These are phyloP conservation scores for Artibeus jamaicensis DNA, from an alignment of 2,797 vertebrate species.

Conservation along the genomic window DNA sequence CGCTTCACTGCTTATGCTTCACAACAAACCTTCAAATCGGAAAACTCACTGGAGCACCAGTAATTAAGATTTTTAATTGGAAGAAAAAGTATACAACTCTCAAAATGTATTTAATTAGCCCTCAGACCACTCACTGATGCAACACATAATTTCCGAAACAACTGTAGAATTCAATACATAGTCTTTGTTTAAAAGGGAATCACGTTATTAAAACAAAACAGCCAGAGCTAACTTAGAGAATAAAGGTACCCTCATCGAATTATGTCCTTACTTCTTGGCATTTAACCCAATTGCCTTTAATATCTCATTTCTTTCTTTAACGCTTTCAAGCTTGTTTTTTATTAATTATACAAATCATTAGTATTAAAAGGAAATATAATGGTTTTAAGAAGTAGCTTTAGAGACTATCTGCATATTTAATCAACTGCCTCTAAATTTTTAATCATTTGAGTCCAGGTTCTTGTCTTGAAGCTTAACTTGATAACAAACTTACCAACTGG, in stretches of 20 bases:
- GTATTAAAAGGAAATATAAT: conserved; percentile 89
- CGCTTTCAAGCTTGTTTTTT: conserved; percentile 82
- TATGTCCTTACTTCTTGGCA: conserved; percentile 74
- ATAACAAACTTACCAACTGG: conserved; percentile 88
- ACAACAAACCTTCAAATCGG: conserved; percentile 55
- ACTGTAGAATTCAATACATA: conserved; percentile 66
- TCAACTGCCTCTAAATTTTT: conserved; percentile 89
- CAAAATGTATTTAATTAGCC: conserved; percentile 70
- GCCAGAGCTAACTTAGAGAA: conserved; percentile 58
- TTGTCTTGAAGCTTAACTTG: conserved; percentile 89
- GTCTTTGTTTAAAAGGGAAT: conserved; percentile 66
- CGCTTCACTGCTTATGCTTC: conserved; percentile 52
- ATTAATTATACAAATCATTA: conserved; percentile 90
- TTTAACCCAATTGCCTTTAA: conserved; percentile 81
- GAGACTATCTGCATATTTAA: conserved; percentile 89
- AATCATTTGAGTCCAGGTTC: conserved; percentile 87
- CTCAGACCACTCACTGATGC: conserved; percentile 35
- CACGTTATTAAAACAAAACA: conserved; percentile 73
- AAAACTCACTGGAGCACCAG: conserved; percentile 47
- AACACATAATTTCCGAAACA: conserved; percentile 72
- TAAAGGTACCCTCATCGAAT: conserved; percentile 75
- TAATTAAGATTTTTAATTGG: conserved; percentile 71
- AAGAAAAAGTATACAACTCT: conserved; percentile 52
- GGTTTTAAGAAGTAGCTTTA: conserved; percentile 87
- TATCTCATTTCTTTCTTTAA: conserved; percentile 72